These are phyloP conservation scores for Drosophila punjabiensis DNA, from an alignment of 1,140 invertebrate species.

Conservation along the genomic window DNA sequence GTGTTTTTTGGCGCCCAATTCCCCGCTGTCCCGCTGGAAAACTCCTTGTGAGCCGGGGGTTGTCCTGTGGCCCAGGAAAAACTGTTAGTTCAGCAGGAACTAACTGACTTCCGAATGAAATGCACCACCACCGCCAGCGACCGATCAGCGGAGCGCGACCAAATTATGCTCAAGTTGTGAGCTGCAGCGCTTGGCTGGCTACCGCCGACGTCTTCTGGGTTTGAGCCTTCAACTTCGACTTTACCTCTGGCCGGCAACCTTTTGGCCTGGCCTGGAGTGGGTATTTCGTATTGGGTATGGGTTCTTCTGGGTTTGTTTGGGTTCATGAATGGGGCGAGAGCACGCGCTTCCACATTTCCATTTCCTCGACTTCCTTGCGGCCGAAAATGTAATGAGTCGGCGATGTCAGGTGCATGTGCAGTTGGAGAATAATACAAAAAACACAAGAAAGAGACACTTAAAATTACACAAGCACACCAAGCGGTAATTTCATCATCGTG, in stretches of 20 bases:
- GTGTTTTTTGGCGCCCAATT: constrained; percentile 74
- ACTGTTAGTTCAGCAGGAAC: constrained; percentile 59
- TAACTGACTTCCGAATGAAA: constrained; percentile 13
- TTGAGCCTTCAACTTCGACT: constrained; percentile 43
- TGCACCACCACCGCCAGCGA: constrained; percentile 5
- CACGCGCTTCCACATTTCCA: constrained; percentile 69
- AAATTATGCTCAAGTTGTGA: constrained; percentile 74
- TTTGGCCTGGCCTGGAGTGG: constrained; percentile 32
- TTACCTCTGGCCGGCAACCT: constrained; percentile 27
- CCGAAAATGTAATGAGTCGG: constrained; percentile 71
- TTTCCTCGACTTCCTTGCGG: constrained; percentile 75
- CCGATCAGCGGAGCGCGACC: constrained; percentile 72
- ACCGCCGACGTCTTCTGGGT: constrained; percentile 31
- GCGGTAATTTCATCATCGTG: background rate
- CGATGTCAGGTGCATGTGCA: constrained; percentile 73
- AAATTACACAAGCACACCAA: background rate
- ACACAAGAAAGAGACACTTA: background rate
- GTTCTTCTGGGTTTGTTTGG: constrained; percentile 8
- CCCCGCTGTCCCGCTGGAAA: constrained; percentile 53
- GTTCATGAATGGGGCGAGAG: constrained; percentile 56
- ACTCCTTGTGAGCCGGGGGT: constrained; percentile 62
- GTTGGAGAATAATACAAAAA: background rate
- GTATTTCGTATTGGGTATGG: background rate
- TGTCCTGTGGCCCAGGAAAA: constrained; percentile 64
- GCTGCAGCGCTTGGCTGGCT: constrained; percentile 72